Evolutionary conservation across 2,888 invertebrate species (phyloP).

Genomic region (Noctua comes): DNA sequence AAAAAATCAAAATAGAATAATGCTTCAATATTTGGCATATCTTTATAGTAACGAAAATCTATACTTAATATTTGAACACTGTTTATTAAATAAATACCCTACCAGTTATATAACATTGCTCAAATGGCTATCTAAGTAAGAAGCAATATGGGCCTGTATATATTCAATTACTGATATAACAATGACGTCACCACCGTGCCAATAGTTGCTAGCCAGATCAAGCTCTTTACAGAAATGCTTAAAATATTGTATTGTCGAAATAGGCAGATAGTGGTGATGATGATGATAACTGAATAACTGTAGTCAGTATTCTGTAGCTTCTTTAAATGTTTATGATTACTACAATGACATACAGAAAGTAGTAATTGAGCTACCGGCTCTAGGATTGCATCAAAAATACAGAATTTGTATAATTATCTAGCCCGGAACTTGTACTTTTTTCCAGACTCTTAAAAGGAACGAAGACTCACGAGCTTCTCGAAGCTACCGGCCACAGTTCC

Average conservation of each 20-base stretch:
- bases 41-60: neutral
- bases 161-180: neutral
- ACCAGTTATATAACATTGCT: conserved; percentile 22
- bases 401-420: neutral
- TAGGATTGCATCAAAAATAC: neutral
- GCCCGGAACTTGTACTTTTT: neutral
- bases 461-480: neutral
- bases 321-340: neutral
- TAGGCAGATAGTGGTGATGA: neutral
- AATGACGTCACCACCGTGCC: neutral
- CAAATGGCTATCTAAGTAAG: conserved; percentile 10
- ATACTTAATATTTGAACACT: conserved; percentile 20
- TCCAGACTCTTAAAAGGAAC: neutral
- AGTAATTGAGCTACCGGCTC: neutral
- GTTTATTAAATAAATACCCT: conserved; percentile 28
- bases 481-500: conserved; percentile 1
- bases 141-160: neutral
- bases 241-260: neutral
- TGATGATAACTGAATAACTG: neutral
- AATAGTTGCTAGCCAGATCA: neutral
- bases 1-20: neutral
- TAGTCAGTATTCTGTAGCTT: neutral
- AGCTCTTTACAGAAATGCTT: no score
- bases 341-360: no score
- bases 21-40: neutral